A percentile compares a stretch with the other conserved stretches of the same genome.
Evolutionary conservation across 2,888 invertebrate genomes (phyloP).

Genomic region (Lissonota sp.): DNA sequence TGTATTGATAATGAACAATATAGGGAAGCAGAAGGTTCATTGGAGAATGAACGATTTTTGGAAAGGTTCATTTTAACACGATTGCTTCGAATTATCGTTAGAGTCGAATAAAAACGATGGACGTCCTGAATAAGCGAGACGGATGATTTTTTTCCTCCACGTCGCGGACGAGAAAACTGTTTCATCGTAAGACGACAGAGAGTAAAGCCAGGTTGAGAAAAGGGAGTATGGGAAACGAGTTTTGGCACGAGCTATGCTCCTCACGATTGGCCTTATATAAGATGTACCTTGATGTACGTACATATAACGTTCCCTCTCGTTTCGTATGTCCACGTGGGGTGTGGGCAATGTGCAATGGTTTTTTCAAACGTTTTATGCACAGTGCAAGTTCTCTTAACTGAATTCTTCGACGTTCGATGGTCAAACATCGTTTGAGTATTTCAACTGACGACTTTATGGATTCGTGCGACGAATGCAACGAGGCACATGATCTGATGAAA

Average conservation of each 20-base stretch:
- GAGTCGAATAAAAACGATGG: too few species aligned
- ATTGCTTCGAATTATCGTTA: too few species aligned
- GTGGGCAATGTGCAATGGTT: background rate
- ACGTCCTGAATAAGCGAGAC: too few species aligned
- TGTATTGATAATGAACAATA: too few species aligned
- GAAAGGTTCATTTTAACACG: too few species aligned
- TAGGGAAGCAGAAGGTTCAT: too few species aligned
- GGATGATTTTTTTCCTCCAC: background rate
- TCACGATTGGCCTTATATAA: conserved; percentile 41
- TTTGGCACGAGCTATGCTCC: conserved; percentile 48
- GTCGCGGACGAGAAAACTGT: conserved; percentile 18
- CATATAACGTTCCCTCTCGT: conserved; percentile 15
- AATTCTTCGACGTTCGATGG: background rate
- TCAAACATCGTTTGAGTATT: too few species aligned
- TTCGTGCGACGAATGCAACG: too few species aligned
- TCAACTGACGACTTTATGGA: too few species aligned
- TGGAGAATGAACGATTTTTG: too few species aligned
- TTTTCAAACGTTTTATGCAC: background rate
- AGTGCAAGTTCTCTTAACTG: conserved; percentile 4
- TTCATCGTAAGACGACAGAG: conserved; percentile 17
- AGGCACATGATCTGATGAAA: too few species aligned
- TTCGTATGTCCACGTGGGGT: conserved; percentile 8
- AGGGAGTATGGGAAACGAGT: conserved; percentile 26
- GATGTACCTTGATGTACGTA: conserved; percentile 25
- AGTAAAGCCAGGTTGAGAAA: conserved; percentile 1